Evolutionary conservation across 1,140 invertebrate species (phyloP).

Genomic region (Drosophila nikananu): DNA sequence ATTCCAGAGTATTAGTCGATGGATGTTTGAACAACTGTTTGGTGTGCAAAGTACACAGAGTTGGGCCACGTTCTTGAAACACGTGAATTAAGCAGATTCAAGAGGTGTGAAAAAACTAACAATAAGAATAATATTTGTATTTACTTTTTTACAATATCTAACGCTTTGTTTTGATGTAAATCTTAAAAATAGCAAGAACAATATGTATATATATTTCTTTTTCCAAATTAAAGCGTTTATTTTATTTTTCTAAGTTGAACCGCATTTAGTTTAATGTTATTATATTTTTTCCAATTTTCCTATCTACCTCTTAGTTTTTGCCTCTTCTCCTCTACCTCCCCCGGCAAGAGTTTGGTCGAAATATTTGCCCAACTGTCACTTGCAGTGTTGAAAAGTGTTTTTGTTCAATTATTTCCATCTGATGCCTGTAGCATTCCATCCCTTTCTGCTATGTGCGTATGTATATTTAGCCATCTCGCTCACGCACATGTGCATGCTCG

Average conservation of each 20-base stretch:
- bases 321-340: too few species aligned
- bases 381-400: slow-evolving; percentile 31
- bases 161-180: not conserved
- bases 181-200: not conserved
- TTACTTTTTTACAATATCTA: too few species aligned
- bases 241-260: not conserved
- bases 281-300: not conserved
- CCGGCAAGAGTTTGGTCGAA: not conserved
- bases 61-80: slow-evolving; percentile 4
- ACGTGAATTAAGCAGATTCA: not conserved
- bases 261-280: slow-evolving; percentile 8
- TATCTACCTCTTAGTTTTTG: too few species aligned
- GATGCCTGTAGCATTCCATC: slow-evolving; percentile 1
- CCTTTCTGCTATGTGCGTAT: not conserved
- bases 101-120: not conserved
- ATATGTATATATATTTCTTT: not conserved
- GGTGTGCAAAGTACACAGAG: too few species aligned
- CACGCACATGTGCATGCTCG: slow-evolving; percentile 21
- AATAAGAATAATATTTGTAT: not conserved
- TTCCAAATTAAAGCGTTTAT: not conserved
- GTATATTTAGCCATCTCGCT: not conserved
- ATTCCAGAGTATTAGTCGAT: not conserved
- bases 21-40: slow-evolving; percentile 21
- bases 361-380: slow-evolving; percentile 32
- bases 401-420: slow-evolving; percentile 30